phyloP scores from a whole-genome alignment of 2,113 vertebrate species.

The Coryphaenoides rupestris region DNA sequence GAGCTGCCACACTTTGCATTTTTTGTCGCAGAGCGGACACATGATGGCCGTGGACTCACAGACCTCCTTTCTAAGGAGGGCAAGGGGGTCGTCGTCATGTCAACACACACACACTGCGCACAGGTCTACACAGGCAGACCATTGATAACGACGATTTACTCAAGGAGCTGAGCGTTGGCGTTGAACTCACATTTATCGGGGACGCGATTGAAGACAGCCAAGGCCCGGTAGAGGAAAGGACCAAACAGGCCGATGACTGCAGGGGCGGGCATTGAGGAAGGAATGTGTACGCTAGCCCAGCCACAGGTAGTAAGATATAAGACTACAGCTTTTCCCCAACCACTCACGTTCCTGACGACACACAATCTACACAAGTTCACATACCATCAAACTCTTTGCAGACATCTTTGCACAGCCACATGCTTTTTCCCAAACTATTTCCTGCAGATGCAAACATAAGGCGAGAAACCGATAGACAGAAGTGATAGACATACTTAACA shows the following conservation, averaged over 20 bases:
- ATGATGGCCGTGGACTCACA: conserved; percentile 80
- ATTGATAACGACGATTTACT: not conserved
- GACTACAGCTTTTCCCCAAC: conserved; percentile 87
- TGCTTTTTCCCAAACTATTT: too few relatives aligned
- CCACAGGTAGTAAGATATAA: conserved; percentile 96
- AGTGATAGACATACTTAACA: too few relatives aligned
- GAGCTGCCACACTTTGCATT: conserved; percentile 79
- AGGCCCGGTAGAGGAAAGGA: conserved; percentile 81
- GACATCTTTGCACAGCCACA: not conserved
- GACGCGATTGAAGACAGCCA: conserved; percentile 77
- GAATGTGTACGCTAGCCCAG: conserved; percentile 92
- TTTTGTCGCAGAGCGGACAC: conserved; percentile 88
- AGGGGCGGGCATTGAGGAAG: conserved; percentile 79
- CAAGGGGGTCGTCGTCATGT: conserved; percentile 22
- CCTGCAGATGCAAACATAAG: too few relatives aligned
- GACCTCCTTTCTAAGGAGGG: conserved; percentile 85
- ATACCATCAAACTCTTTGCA: not conserved
- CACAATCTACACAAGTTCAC: conserved; percentile 1
- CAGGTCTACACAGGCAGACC: not conserved
- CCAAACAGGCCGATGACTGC: conserved; percentile 67
- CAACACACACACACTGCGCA: conserved; percentile 14
- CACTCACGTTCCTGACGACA: conserved; percentile 57
- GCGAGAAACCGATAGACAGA: too few relatives aligned
- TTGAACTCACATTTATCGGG: conserved; percentile 85
- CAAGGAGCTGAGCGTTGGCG: conserved; percentile 50